A percentile compares a stretch with the other conserved stretches of the same genome.
Conservation (phyloP, 1,140 invertebrate genomes). For the Tetraneura akinire region DNA sequence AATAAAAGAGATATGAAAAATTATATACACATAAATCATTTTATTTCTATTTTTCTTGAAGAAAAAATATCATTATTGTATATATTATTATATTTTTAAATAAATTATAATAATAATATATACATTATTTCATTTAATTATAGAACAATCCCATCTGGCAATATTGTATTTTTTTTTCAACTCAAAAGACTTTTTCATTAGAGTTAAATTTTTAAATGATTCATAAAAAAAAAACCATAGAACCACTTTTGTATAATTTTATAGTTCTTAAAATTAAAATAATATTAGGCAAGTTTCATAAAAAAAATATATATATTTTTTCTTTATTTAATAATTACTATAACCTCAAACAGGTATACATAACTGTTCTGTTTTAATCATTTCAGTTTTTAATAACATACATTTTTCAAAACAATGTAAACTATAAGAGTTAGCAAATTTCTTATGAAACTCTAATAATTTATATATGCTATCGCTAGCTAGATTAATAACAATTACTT, state of each 20-base stretch:
- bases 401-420: not conserved
- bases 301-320: no score
- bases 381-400: no score
- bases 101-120: not conserved
- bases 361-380: no score
- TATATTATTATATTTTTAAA: not conserved
- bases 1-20: no score
- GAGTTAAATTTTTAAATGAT: no score
- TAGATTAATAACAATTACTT: not conserved
- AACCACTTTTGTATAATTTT: no score
- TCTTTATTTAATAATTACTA: no score
- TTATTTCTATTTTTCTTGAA: not conserved
- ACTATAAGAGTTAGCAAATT: not conserved
- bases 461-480: not conserved
- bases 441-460: not conserved
- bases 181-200: not conserved
- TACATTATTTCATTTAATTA: not conserved
- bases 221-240: no score
- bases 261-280: no score
- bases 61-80: not conserved
- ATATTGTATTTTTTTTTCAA: not conserved
- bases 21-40: not conserved
- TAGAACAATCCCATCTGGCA: not conserved
- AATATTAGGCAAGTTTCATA: no score
- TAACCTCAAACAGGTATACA: no score